Conservation (phyloP, 2,797 vertebrate genomes). For the Melopsittacus undulatus region DNA sequence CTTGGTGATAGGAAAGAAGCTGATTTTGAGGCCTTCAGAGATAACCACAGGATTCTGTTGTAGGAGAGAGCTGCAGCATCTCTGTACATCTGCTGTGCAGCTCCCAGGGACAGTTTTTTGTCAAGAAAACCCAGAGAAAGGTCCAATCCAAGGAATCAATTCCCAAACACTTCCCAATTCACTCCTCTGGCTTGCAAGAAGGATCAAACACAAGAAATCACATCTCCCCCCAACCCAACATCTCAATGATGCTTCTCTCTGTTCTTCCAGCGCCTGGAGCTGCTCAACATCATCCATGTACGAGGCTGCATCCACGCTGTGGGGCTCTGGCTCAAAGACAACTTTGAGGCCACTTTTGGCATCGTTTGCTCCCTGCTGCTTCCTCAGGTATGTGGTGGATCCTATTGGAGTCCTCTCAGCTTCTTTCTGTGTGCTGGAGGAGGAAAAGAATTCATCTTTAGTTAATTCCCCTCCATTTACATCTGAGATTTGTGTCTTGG, state of each 20-base stretch:
- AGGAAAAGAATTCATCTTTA: neutral
- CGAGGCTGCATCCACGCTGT: conserved; percentile 91
- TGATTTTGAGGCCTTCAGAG: neutral
- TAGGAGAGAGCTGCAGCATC: neutral
- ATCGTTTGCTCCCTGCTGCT: conserved; percentile 86
- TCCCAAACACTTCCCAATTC: neutral
- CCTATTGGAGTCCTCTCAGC: fast-evolving
- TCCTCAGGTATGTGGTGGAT: conserved; percentile 79
- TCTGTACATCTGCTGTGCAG: fast-evolving
- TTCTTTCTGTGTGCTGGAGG: neutral
- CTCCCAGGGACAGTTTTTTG: neutral
- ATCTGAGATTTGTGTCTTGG: neutral
- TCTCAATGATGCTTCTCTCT: fast-evolving
- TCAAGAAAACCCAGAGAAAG: neutral
- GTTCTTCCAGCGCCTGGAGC: conserved; percentile 79
- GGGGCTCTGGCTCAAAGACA: conserved; percentile 91
- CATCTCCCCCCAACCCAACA: neutral
- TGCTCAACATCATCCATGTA: conserved; percentile 83
- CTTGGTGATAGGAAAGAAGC: neutral
- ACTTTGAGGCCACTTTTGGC: conserved; percentile 83
- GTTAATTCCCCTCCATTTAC: fast-evolving
- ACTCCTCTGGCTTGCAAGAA: neutral
- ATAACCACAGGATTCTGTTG: fast-evolving
- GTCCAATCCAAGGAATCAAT: neutral
- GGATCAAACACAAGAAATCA: neutral